phyloP scores from a whole-genome alignment of 1,140 invertebrate genomes.

The Harpegnathos saltator region DNA sequence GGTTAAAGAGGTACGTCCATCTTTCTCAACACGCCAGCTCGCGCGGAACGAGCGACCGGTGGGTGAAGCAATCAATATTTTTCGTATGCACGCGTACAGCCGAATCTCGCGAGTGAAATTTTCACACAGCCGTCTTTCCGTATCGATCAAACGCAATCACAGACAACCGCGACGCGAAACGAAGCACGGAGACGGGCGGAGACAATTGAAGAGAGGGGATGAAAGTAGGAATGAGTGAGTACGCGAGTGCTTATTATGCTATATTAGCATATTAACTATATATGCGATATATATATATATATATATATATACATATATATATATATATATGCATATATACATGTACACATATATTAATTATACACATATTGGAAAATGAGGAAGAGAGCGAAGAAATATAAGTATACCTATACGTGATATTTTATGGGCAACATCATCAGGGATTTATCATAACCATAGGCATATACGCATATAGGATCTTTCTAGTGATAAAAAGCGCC shows the following conservation, averaged over 20 bases:
- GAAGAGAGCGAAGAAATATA: conserved; percentile 66
- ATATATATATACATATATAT: conserved; percentile 3
- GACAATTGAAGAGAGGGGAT: conserved; percentile 56
- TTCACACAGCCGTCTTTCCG: no score
- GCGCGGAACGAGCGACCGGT: no score
- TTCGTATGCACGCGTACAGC: no score
- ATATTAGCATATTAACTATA: conserved; percentile 49
- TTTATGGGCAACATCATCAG: conserved; percentile 83
- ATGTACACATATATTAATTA: conserved; percentile 38
- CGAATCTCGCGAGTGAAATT: no score
- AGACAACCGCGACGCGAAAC: neutral
- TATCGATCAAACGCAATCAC: no score
- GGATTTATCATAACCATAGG: conserved; percentile 75
- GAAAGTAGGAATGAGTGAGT: conserved; percentile 51
- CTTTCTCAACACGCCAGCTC: no score
- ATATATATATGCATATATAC: neutral
- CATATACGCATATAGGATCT: conserved; percentile 67
- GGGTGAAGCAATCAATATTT: no score
- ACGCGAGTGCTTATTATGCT: conserved; percentile 18
- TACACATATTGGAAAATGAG: conserved; percentile 68
- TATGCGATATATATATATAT: conserved; percentile 62
- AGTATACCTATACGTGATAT: conserved; percentile 81
- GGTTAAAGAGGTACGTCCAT: no score
- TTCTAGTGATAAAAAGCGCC: conserved; percentile 71
- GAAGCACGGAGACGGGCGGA: conserved; percentile 54